phyloP scores from a whole-genome alignment of 1,140 invertebrate species.

The Thalassaphorura encarpata region DNA sequence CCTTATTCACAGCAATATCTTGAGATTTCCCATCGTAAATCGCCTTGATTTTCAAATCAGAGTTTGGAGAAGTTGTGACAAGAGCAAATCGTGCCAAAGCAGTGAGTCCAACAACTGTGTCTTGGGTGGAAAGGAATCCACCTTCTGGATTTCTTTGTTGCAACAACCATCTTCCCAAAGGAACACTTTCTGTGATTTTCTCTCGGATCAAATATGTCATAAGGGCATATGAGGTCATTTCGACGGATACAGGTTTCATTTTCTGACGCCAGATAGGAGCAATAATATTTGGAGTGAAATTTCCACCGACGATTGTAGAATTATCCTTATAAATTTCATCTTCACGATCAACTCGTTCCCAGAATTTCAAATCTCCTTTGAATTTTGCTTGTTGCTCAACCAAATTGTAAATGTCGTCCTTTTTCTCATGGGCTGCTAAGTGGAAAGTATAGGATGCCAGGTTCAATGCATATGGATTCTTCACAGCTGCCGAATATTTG shows the following conservation, averaged over 20 bases:
- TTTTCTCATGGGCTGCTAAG: conserved; percentile 43
- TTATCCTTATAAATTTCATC: background rate
- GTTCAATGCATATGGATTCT: conserved; percentile 65
- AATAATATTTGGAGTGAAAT: background rate
- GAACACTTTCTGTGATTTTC: conserved; percentile 54
- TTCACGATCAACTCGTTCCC: background rate
- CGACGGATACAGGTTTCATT: conserved; percentile 60
- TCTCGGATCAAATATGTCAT: conserved; percentile 54
- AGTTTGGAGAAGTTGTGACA: background rate
- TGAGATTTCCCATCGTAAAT: background rate
- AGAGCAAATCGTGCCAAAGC: conserved; percentile 13
- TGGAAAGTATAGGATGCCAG: conserved; percentile 64
- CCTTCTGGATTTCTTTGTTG: conserved; percentile 66
- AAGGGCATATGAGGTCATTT: conserved; percentile 76
- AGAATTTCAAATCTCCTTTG: background rate
- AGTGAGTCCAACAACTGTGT: conserved; percentile 28
- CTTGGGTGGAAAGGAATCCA: conserved; percentile 67
- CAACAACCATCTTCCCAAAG: conserved; percentile 74
- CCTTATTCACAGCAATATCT: background rate
- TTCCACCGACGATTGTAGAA: background rate
- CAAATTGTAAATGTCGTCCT: background rate
- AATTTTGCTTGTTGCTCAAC: background rate
- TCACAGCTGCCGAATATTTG: conserved; percentile 49
- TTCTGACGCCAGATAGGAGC: background rate
- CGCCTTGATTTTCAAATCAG: background rate